Evolutionary conservation across 2,888 invertebrate genomes (phyloP).

Genomic region (Leucoma salicis): DNA sequence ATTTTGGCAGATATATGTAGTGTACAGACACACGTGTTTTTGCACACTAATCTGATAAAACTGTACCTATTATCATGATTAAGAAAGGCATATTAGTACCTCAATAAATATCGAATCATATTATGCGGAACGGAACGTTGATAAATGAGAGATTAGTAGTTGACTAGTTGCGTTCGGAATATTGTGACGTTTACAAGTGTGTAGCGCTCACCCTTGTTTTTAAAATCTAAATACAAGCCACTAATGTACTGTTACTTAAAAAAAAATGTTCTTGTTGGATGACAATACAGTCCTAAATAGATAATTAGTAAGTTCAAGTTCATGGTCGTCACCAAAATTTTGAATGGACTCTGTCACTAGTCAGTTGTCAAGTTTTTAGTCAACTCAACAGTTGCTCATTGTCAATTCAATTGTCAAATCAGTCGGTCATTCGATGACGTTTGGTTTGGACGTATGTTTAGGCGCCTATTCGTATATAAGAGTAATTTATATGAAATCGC

Average conservation of each 20-base stretch:
- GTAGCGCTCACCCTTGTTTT: slow-evolving; percentile 12
- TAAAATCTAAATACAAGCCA: not conserved
- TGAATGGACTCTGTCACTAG: slow-evolving; percentile 60
- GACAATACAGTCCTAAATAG: slow-evolving; percentile 19
- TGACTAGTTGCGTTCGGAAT: slow-evolving; percentile 50
- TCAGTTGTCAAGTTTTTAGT: slow-evolving; percentile 51
- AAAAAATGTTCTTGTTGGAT: slow-evolving; percentile 4
- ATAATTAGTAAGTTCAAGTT: slow-evolving; percentile 58
- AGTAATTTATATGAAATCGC: slow-evolving; percentile 71
- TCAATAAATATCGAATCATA: slow-evolving; percentile 38
- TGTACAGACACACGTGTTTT: slow-evolving; percentile 34
- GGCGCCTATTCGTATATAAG: slow-evolving; percentile 41
- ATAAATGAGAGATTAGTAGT: slow-evolving; percentile 36
- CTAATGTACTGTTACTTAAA: not conserved
- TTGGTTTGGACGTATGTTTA: slow-evolving; percentile 57
- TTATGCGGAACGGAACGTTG: slow-evolving; percentile 49
- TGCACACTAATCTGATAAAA: slow-evolving; percentile 38
- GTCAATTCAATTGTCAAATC: slow-evolving; percentile 39
- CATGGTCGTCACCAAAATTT: slow-evolving; percentile 51
- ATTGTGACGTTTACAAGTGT: slow-evolving; percentile 30
- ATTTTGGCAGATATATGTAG: slow-evolving; percentile 3
- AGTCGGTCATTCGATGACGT: slow-evolving; percentile 68
- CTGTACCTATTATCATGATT: slow-evolving; percentile 4
- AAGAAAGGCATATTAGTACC: slow-evolving; percentile 24
- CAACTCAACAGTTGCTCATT: too few species aligned